Conservation (phyloP, 2,888 invertebrate genomes). For the Acronicta leporina region DNA sequence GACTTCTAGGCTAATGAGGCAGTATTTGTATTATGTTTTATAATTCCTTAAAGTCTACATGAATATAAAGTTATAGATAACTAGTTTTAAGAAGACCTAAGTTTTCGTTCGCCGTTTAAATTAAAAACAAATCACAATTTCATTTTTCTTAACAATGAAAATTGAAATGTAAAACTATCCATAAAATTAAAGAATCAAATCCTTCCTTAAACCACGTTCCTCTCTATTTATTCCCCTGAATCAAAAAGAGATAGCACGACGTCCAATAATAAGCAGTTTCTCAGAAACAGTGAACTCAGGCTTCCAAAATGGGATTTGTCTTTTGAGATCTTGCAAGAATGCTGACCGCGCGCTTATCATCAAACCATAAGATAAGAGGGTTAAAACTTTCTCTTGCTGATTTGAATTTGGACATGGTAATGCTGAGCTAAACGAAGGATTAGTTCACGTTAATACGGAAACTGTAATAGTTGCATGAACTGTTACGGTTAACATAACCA, state of each 20-base stretch:
- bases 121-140: neutral
- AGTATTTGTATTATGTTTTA: too few species aligned
- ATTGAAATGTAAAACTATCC: slow-evolving; percentile 18
- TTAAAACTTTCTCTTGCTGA: slow-evolving; percentile 41
- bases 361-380: slow-evolving; percentile 36
- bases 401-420: slow-evolving; percentile 27
- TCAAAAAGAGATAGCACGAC: slow-evolving; percentile 20
- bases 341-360: slow-evolving; percentile 49
- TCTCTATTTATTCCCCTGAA: slow-evolving; percentile 10
- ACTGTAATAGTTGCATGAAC: neutral
- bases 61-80: too few species aligned
- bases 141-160: neutral
- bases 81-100: neutral
- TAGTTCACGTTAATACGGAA: neutral
- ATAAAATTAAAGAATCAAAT: slow-evolving; percentile 21
- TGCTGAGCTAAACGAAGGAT: slow-evolving; percentile 27
- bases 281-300: slow-evolving; percentile 39
- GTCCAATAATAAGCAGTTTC: slow-evolving; percentile 48
- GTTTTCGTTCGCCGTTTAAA: neutral
- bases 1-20: too few species aligned
- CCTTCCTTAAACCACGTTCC: slow-evolving; percentile 29
- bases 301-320: slow-evolving; percentile 57
- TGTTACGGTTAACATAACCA: neutral
- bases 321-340: slow-evolving; percentile 48
- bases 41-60: too few species aligned